phyloP scores from a whole-genome alignment of 1,140 invertebrate species.

The Drosophila bifasciata region DNA sequence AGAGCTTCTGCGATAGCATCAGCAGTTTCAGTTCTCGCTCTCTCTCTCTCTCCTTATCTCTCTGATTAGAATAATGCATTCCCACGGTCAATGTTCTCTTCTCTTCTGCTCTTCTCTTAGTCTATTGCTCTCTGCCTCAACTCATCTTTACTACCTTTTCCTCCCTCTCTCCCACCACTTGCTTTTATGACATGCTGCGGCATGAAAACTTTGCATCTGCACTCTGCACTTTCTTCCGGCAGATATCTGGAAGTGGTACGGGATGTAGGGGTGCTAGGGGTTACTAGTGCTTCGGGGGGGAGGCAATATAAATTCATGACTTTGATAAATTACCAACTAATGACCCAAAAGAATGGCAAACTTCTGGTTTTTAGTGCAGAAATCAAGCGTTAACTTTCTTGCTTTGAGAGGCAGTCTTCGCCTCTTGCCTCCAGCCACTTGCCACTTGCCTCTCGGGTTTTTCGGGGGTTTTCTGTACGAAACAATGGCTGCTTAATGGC shows the following conservation, averaged over 20 bases:
- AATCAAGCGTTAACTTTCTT: slow-evolving; percentile 60
- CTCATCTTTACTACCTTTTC: slow-evolving; percentile 24
- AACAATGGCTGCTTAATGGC: slow-evolving; percentile 75
- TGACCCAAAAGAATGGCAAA: slow-evolving; percentile 72
- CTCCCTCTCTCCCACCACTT: too few relatives aligned
- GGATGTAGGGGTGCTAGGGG: neutral
- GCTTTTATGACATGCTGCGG: slow-evolving; percentile 64
- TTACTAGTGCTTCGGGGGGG: neutral
- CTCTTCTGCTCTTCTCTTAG: slow-evolving; percentile 9
- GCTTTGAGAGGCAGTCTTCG: neutral
- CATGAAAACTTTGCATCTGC: slow-evolving; percentile 66
- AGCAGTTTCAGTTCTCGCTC: too few relatives aligned
- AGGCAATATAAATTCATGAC: slow-evolving; percentile 70
- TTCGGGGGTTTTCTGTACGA: slow-evolving; percentile 11
- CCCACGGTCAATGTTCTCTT: neutral
- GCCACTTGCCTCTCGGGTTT: too few relatives aligned
- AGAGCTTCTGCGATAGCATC: too few relatives aligned
- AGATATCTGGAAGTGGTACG: neutral
- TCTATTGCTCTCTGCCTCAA: slow-evolving; percentile 18
- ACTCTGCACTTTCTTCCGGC: slow-evolving; percentile 44
- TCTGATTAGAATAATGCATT: too few relatives aligned
- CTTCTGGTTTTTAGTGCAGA: slow-evolving; percentile 73
- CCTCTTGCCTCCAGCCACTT: too few relatives aligned
- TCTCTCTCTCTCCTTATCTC: too few relatives aligned
- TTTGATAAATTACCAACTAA: slow-evolving; percentile 81